These are phyloP conservation scores for Drosophila pruinosa DNA, from an alignment of 1,140 invertebrate species.

Conservation along the genomic window DNA sequence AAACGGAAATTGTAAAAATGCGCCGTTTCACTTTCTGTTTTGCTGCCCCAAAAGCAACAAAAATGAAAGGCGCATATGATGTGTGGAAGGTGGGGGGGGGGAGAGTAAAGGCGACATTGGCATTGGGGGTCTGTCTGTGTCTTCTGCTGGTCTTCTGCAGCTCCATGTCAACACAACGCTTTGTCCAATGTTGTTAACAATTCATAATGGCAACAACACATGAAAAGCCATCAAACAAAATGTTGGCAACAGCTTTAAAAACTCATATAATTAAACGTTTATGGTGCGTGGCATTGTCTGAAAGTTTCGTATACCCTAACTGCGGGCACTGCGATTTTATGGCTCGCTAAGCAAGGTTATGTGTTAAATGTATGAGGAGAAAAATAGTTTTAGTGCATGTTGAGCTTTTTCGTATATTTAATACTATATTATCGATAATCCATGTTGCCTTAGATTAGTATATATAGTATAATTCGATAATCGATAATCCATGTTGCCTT, in stretches of 20 bases:
- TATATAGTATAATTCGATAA: too few species aligned
- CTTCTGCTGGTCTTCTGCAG: background rate
- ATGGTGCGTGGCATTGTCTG: constrained; percentile 27
- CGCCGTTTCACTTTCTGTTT: constrained; percentile 49
- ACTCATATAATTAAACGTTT: constrained; percentile 56
- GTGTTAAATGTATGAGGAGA: too few species aligned
- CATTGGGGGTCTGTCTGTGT: background rate
- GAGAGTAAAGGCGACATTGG: constrained; percentile 3
- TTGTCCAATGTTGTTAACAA: constrained; percentile 21
- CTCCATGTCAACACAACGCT: background rate
- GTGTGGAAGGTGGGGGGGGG: background rate
- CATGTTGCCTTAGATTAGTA: too few species aligned
- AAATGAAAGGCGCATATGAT: background rate
- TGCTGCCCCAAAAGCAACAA: background rate
- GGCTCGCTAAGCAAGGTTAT: background rate
- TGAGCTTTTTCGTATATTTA: too few species aligned
- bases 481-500: too few species aligned
- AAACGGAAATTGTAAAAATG: constrained; percentile 64
- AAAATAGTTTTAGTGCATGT: too few species aligned
- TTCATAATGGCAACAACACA: constrained; percentile 4
- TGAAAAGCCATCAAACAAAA: constrained; percentile 5
- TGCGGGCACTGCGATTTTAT: background rate
- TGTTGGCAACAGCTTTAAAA: constrained; percentile 19
- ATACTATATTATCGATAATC: too few species aligned
- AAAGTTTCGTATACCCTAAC: constrained; percentile 1